Evolutionary conservation across 2,888 invertebrate species (phyloP).

Genomic region (Lepidonotus clava): DNA sequence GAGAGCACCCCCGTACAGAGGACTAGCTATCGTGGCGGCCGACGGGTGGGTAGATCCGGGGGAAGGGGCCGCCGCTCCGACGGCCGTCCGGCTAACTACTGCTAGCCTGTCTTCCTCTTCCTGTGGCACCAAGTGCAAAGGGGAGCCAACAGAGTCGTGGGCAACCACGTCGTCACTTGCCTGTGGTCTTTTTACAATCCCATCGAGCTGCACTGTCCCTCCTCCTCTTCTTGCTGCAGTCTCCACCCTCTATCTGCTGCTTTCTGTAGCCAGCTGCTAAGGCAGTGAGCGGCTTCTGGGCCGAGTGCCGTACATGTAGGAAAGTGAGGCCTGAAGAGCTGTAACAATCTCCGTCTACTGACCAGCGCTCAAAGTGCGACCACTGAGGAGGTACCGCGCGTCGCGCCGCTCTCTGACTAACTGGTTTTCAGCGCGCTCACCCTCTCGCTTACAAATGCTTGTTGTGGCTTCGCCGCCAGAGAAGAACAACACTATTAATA

Average conservation of each 20-base stretch:
- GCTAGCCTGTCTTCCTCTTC: no score
- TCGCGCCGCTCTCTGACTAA: not conserved
- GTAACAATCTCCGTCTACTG: no score
- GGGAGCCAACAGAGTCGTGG: slow-evolving; percentile 17
- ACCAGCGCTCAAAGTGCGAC: no score
- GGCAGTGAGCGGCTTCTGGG: no score
- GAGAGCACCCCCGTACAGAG: slow-evolving; percentile 44
- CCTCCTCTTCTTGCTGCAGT: not conserved
- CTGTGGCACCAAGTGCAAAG: not conserved
- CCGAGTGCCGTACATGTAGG: no score
- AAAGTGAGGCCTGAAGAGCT: no score
- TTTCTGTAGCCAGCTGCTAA: not conserved
- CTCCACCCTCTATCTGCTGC: not conserved
- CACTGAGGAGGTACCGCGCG: no score
- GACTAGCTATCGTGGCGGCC: slow-evolving; percentile 48
- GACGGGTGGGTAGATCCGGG: slow-evolving; percentile 27
- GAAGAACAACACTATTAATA: slow-evolving; percentile 56
- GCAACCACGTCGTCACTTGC: slow-evolving; percentile 6
- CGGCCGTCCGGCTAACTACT: not conserved
- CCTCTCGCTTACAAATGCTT: slow-evolving; percentile 58
- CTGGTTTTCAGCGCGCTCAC: slow-evolving; percentile 38
- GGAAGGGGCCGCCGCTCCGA: slow-evolving; percentile 20
- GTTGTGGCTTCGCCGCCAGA: slow-evolving; percentile 50
- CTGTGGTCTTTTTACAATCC: not conserved
- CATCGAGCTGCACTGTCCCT: not conserved